These are phyloP conservation scores for Lepidocyrtoides sp. DNA, from an alignment of 2,888 invertebrate species.

Conservation along the genomic window DNA sequence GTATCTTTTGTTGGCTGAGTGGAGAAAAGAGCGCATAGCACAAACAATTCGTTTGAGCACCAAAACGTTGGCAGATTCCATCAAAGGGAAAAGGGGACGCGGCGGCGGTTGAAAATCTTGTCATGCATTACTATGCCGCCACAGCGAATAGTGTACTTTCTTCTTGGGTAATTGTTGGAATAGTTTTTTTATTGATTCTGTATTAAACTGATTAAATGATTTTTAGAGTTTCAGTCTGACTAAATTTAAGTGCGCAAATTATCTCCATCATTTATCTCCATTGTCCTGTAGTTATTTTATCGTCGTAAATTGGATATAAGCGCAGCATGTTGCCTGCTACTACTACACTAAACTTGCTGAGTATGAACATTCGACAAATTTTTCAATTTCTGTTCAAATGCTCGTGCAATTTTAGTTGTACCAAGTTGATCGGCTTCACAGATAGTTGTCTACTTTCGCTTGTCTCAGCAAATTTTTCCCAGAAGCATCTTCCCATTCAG, in stretches of 20 bases:
- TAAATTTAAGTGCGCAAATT: neutral
- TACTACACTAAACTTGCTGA: neutral
- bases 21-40: too few relatives aligned
- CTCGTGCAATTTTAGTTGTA: neutral
- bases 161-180: too few relatives aligned
- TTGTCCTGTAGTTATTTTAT: neutral
- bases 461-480: conserved; percentile 13
- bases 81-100: too few relatives aligned
- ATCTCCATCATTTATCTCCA: neutral
- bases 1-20: too few relatives aligned
- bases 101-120: too few relatives aligned
- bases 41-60: too few relatives aligned
- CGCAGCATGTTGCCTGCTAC: neutral
- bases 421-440: neutral
- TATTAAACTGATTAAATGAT: neutral
- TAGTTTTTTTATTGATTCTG: conserved; percentile 11
- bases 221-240: neutral
- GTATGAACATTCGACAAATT: neutral
- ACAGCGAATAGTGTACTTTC: too few relatives aligned
- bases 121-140: too few relatives aligned
- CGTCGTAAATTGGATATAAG: conserved; percentile 34
- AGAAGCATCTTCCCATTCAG: neutral
- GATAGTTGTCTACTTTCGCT: neutral
- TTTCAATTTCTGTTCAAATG: neutral
- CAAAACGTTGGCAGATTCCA: too few relatives aligned